Conservation (phyloP, 2,797 vertebrate species). For the Poliocrania exsul region DNA sequence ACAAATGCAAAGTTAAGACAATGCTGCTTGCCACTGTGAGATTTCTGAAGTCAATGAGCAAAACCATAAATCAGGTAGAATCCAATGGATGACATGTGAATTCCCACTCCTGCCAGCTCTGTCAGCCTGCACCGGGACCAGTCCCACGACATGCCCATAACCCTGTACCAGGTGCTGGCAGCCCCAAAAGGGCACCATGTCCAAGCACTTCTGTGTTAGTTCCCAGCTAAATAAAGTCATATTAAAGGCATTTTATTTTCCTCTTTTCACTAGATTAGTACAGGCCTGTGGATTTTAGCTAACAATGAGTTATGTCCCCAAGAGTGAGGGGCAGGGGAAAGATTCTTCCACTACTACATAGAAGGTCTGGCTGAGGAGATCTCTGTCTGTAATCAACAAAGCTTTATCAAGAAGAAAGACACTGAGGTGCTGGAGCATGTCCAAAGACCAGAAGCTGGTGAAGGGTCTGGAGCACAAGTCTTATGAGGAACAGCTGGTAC, state of each 20-base stretch:
- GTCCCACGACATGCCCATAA: neutral
- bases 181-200: neutral
- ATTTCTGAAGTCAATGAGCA: conserved; percentile 10
- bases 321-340: neutral
- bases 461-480: neutral
- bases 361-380: neutral
- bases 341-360: neutral
- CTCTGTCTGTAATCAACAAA: neutral
- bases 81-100: neutral
- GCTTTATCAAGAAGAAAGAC: neutral
- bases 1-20: conserved; percentile 52
- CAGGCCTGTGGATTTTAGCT: neutral
- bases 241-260: neutral
- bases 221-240: neutral
- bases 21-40: neutral
- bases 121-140: neutral
- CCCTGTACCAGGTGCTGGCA: neutral
- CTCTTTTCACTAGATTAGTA: neutral
- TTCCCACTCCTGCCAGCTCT: neutral
- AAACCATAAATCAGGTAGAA: conserved; percentile 14
- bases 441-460: neutral
- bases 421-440: neutral
- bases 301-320: neutral
- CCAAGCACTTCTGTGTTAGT: neutral
- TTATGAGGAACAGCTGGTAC: accelerated